These are phyloP conservation scores for Tympanuchus pallidicinctus DNA, from an alignment of 2,113 vertebrate genomes.

Conservation along the genomic window DNA sequence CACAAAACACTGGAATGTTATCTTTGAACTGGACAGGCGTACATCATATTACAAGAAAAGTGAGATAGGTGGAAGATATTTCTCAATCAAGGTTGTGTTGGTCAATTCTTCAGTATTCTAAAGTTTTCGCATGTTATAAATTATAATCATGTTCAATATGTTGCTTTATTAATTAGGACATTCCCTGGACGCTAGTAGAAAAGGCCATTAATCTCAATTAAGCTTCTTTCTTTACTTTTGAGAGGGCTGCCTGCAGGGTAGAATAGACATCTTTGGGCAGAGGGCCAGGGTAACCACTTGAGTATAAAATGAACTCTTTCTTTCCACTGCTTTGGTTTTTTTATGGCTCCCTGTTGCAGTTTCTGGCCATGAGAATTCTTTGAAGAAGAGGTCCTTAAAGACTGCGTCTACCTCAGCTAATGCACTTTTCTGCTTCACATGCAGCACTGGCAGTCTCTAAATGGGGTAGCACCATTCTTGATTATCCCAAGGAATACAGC, in stretches of 20 bases:
- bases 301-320: not conserved
- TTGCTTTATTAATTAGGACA: not conserved
- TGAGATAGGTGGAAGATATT: not conserved
- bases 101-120: not conserved
- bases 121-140: not conserved
- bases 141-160: not conserved
- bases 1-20: not conserved
- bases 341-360: not conserved
- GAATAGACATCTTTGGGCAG: not conserved
- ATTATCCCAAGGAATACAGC: not conserved
- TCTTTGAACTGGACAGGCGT: not conserved
- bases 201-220: not conserved
- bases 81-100: not conserved
- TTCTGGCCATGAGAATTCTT: not conserved
- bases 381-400: not conserved
- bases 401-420: not conserved
- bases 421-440: not conserved
- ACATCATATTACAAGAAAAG: not conserved
- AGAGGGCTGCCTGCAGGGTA: not conserved
- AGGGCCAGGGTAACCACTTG: not conserved
- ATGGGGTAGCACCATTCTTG: accelerated
- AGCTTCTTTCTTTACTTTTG: not conserved
- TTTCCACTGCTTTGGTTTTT: not conserved
- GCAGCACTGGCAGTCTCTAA: not conserved
- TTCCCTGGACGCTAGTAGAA: not conserved